Base-by-base conservation (phyloP, 2,888 invertebrate genomes). In the Calameuta pallipes region DNA sequence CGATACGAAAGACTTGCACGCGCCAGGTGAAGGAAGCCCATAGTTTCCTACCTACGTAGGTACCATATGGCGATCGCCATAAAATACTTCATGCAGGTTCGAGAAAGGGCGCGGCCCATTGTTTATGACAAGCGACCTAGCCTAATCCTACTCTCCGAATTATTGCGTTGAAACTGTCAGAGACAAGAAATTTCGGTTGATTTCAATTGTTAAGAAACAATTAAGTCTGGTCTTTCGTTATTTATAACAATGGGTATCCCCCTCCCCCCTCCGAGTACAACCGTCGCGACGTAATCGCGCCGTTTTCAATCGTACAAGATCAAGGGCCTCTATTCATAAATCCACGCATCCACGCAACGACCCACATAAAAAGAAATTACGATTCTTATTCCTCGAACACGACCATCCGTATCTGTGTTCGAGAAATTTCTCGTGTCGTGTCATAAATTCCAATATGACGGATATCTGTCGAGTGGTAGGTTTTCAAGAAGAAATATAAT, bases 11-110 rank as follows among this genome's bases (percentile, higher is more conserved):
- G 56, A 33, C 70, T 75, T 73, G 76, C 75, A 78, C 70, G 73
- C 79, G 76, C 76, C 79, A 79, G 79, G 79, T 79, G 79, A 69
- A 35, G 33, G 73, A 76, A 78, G 76, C 76, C 78, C 73, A 56
- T 68, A 56, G 31, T 41, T 37, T 35, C 71, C 56, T 35, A 23
- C 68, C 33, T 37, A 56, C 34, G 56, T 56, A 33, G 33, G 4
- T 33, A 71, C 78, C 78, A 78, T 78, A 78, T 76, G 78, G 78
- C 69, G 34, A 71, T 69, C 74, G 56, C 56, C 56, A 23, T 56
- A 56, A 9, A 23, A 56, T 56, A 56, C 15, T 41, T 41, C 15
- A 23, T 56, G 6, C 23, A 23, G 23, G 56, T 56, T 56, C 56
- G 56, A 9, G 15, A 23, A 23, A 56, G 56, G 56, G 56, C 56